Evolutionary conservation across 2,888 invertebrate genomes (phyloP).

Genomic region (Noctua pronuba): DNA sequence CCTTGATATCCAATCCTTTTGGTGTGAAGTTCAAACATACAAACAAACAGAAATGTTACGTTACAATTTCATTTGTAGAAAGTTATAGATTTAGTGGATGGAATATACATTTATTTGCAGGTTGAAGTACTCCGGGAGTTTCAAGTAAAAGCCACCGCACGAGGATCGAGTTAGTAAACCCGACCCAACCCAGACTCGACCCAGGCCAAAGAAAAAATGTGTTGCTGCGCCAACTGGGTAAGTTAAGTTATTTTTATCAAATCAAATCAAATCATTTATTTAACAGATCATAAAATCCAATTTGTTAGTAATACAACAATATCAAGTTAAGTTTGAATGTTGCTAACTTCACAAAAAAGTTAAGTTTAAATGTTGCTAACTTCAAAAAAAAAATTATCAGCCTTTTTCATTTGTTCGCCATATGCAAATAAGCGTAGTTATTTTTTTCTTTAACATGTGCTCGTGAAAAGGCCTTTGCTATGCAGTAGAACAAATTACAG

Average conservation of each 20-base stretch:
- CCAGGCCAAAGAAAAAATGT: background rate
- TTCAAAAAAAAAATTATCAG: background rate
- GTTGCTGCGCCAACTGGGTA: background rate
- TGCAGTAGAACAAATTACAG: constrained; percentile 17
- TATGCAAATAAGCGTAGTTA: background rate
- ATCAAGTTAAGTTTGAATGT: too few species aligned
- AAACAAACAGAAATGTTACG: background rate
- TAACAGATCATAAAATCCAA: too few species aligned
- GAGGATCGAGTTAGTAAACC: background rate
- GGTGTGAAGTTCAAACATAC: background rate
- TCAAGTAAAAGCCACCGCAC: too few species aligned
- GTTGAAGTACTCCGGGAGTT: too few species aligned
- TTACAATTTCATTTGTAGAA: too few species aligned
- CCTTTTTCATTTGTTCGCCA: background rate
- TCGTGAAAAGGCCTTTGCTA: background rate
- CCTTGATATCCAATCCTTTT: too few species aligned
- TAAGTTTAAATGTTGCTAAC: too few species aligned
- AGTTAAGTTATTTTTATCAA: background rate
- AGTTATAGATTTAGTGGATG: too few species aligned
- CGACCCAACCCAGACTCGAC: background rate
- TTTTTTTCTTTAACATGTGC: background rate
- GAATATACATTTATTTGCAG: too few species aligned
- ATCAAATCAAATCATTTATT: too few species aligned
- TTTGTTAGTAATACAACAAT: too few species aligned
- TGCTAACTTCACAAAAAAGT: too few species aligned